These are phyloP conservation scores for Myxocyprinus asiaticus DNA, from an alignment of 2,113 vertebrate species.

Conservation along the genomic window DNA sequence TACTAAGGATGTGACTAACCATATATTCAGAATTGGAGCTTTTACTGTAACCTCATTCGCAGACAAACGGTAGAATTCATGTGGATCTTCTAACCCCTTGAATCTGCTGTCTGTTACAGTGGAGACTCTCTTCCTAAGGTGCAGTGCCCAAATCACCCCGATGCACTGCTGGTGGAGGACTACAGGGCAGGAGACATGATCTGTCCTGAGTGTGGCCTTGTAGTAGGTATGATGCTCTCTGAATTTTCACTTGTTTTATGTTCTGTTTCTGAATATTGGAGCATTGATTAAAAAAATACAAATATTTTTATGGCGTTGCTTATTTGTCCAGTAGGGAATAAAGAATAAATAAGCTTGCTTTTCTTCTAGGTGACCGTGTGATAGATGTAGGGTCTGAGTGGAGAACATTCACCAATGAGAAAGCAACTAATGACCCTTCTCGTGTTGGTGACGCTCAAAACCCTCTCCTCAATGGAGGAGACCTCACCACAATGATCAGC, in stretches of 20 bases:
- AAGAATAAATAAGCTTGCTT: not conserved
- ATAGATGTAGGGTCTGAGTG: slow-evolving; percentile 98
- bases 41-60: too few relatives aligned
- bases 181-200: slow-evolving; percentile 99
- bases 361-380: slow-evolving; percentile 87
- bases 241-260: not conserved
- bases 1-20: too few relatives aligned
- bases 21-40: too few relatives aligned
- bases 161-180: slow-evolving; percentile 95
- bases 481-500: slow-evolving; percentile 98
- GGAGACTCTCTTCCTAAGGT: slow-evolving; percentile 90
- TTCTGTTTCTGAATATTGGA: not conserved
- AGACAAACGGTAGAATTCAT: too few relatives aligned
- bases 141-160: slow-evolving; percentile 95
- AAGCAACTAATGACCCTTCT: slow-evolving; percentile 97
- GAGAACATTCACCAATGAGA: slow-evolving; percentile 99
- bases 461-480: slow-evolving; percentile 91
- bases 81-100: not conserved
- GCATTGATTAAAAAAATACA: not conserved
- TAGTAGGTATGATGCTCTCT: slow-evolving; percentile 84
- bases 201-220: slow-evolving; percentile 96
- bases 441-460: slow-evolving; percentile 98
- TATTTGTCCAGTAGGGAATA: not conserved
- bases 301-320: not conserved
- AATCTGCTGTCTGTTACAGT: slow-evolving; percentile 64